Evolutionary conservation across 2,113 vertebrate species (phyloP).

Genomic region (Scortum barcoo): DNA sequence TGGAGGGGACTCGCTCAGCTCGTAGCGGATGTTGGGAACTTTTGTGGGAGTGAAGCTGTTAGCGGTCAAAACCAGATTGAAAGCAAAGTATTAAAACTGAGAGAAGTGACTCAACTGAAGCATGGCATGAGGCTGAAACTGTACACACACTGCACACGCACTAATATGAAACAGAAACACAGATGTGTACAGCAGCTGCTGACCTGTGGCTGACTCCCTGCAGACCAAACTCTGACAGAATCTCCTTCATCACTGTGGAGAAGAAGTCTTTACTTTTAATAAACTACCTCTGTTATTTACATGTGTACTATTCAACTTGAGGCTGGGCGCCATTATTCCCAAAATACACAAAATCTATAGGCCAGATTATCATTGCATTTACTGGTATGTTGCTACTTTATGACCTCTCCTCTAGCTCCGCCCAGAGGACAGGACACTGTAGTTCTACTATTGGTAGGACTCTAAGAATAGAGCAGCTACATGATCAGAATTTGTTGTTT

Average conservation of each 20-base stretch:
- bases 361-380: background rate
- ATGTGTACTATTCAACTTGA: background rate
- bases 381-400: background rate
- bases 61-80: constrained; percentile 30
- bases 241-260: constrained; percentile 84
- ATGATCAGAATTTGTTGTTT: background rate
- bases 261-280: background rate
- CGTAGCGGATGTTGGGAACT: constrained; percentile 83
- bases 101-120: constrained; percentile 30
- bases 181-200: constrained; percentile 34
- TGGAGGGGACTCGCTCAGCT: constrained; percentile 69
- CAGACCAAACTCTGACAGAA: constrained; percentile 85
- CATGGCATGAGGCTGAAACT: constrained; percentile 15
- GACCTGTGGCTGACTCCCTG: constrained; percentile 85
- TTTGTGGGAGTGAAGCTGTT: constrained; percentile 83
- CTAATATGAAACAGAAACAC: background rate
- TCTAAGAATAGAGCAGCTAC: background rate
- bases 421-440: background rate
- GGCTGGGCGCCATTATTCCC: background rate
- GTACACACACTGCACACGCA: background rate
- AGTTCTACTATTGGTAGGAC: background rate
- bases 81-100: constrained; percentile 25
- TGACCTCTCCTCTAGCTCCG: background rate
- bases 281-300: background rate
- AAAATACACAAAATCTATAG: background rate